Evolutionary conservation across 35 echinoderm and acorn worm species (phyloP).

Genomic region (Apostichopus japonicus): DNA sequence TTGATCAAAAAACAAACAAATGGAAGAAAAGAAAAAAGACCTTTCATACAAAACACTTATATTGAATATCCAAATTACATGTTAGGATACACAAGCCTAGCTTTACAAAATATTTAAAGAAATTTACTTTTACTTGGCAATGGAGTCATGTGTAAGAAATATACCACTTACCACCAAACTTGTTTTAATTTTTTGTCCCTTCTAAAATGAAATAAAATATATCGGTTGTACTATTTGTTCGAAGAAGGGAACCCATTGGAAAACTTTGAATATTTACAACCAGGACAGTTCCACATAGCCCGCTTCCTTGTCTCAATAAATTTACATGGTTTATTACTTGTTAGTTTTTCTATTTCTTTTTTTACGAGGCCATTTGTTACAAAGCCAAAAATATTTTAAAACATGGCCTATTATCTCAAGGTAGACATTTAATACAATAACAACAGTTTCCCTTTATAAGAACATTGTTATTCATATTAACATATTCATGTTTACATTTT

Average conservation of each 20-base stretch:
- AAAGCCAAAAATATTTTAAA: neutral
- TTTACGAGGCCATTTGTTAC: too few relatives aligned
- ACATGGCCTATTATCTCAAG: neutral
- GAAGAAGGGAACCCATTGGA: neutral
- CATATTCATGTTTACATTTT: too few relatives aligned
- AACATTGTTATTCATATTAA: too few relatives aligned
- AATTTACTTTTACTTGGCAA: neutral
- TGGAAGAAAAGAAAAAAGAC: neutral
- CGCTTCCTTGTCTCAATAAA: too few relatives aligned
- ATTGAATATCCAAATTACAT: neutral
- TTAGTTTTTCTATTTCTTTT: too few relatives aligned
- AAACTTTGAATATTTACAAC: conserved; percentile 8
- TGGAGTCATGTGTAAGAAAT: neutral
- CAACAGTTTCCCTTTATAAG: too few relatives aligned
- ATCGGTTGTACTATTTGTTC: neutral
- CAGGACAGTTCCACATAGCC: neutral
- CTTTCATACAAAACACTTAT: conserved; percentile 3
- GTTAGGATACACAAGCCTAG: conserved; percentile 21
- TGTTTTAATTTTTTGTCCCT: neutral
- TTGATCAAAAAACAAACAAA: neutral
- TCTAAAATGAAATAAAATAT: neutral
- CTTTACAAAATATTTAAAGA: neutral
- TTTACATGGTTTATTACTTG: neutral
- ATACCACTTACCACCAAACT: neutral
- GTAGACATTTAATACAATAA: neutral